These are phyloP conservation scores for Hydractinia echinata DNA, from an alignment of 30 jellyfish, hydroid and myxozoan species.

Conservation along the genomic window DNA sequence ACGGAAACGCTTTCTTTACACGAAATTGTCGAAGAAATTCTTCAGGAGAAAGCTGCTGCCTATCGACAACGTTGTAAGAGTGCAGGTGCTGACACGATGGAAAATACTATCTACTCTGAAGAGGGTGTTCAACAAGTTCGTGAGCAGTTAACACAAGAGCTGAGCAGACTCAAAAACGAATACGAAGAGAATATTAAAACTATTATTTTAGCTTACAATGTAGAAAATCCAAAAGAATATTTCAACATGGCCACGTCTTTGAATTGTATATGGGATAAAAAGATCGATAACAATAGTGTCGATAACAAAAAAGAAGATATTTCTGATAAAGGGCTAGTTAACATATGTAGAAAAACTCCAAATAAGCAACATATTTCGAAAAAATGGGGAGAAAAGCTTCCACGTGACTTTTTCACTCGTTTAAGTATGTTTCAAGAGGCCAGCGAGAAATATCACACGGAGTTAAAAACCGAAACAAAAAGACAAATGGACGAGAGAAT, in stretches of 20 bases:
- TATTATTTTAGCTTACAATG: background rate
- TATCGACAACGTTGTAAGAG: constrained; percentile 42
- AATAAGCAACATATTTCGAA: constrained; percentile 11
- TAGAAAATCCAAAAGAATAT: too few relatives aligned
- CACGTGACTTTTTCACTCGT: constrained; percentile 53
- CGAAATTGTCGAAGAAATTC: constrained; percentile 49
- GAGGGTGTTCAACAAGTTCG: constrained; percentile 43
- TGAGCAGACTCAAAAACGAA: constrained; percentile 34
- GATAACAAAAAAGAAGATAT: too few relatives aligned
- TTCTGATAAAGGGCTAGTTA: background rate
- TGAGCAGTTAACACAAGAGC: constrained; percentile 41
- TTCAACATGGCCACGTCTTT: too few relatives aligned
- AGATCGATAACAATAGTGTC: too few relatives aligned
- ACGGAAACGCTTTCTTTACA: constrained; percentile 58
- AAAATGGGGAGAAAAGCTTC: constrained; percentile 61
- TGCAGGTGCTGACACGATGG: constrained; percentile 60
- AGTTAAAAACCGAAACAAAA: constrained; percentile 31
- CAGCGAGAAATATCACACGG: constrained; percentile 48
- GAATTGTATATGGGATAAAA: too few relatives aligned
- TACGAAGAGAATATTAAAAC: constrained; percentile 39
- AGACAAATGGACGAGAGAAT: constrained; percentile 38
- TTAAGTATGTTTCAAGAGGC: constrained; percentile 76
- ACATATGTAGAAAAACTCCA: constrained; percentile 4
- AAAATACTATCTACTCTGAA: constrained; percentile 68
- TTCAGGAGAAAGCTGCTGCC: constrained; percentile 35